Conservation (phyloP, 2,113 vertebrate species). For the Psittacula cyanocephala region DNA sequence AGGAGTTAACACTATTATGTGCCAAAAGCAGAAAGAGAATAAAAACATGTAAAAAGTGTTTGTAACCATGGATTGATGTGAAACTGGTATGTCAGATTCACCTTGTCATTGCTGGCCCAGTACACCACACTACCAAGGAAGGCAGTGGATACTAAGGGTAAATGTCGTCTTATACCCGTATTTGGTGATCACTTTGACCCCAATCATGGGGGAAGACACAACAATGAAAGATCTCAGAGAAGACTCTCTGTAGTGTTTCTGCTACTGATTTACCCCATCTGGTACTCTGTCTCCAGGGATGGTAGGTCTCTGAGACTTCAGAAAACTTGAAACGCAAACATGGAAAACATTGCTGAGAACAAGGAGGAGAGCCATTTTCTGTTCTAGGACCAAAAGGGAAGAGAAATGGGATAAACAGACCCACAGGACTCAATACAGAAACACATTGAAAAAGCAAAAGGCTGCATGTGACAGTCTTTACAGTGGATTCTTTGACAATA, state of each 20-base stretch:
- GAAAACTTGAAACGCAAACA: neutral
- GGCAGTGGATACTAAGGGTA: neutral
- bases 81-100: neutral
- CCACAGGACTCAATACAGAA: neutral
- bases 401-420: neutral
- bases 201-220: neutral
- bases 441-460: neutral
- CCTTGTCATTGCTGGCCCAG: neutral
- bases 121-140: neutral
- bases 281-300: neutral
- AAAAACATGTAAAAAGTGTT: neutral
- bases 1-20: neutral
- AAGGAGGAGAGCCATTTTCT: neutral
- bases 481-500: neutral
- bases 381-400: neutral
- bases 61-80: neutral
- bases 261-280: conserved; percentile 20
- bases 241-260: neutral
- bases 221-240: neutral
- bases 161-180: neutral
- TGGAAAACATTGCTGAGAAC: neutral
- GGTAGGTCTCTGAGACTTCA: neutral
- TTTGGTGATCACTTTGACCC: neutral
- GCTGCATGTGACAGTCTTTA: neutral
- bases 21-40: neutral